phyloP scores from a whole-genome alignment of 2,113 vertebrate genomes.

The Mastomys coucha region DNA sequence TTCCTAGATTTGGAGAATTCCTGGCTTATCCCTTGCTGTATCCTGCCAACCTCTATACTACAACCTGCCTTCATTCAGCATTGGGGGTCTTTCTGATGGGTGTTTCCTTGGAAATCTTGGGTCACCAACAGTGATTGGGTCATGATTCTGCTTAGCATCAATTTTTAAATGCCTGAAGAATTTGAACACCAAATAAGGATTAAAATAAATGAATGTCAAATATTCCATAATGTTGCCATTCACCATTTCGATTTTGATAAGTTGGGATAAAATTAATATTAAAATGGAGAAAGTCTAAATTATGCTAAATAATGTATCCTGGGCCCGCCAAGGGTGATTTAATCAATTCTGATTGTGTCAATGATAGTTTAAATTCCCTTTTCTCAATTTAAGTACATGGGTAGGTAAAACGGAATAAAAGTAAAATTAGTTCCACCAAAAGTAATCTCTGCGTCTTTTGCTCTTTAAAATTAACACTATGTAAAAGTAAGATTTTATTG shows the following conservation, averaged over 20 bases:
- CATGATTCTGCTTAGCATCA: background rate
- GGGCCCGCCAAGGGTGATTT: background rate
- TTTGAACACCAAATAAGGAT: conserved; percentile 2
- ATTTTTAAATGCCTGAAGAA: background rate
- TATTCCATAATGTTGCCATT: background rate
- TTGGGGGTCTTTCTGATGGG: background rate
- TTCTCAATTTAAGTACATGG: background rate
- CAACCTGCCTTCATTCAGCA: background rate
- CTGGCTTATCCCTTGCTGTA: fast-evolving
- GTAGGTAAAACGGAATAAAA: conserved; percentile 6
- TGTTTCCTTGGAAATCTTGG: background rate
- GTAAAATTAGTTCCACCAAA: background rate
- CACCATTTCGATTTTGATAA: conserved; percentile 18
- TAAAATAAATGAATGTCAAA: conserved; percentile 23
- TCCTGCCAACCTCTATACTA: background rate
- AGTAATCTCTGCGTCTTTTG: background rate
- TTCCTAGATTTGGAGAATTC: background rate
- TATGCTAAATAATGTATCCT: conserved; percentile 14
- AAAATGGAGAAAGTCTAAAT: background rate
- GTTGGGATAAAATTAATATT: conserved; percentile 11
- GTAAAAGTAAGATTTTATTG: background rate
- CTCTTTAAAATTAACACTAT: background rate
- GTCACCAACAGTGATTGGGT: background rate
- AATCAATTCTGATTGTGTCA: background rate
- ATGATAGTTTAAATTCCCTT: background rate